Evolutionary conservation across 2,797 vertebrate genomes (phyloP).

Genomic region (Notoglanidium macrostoma): DNA sequence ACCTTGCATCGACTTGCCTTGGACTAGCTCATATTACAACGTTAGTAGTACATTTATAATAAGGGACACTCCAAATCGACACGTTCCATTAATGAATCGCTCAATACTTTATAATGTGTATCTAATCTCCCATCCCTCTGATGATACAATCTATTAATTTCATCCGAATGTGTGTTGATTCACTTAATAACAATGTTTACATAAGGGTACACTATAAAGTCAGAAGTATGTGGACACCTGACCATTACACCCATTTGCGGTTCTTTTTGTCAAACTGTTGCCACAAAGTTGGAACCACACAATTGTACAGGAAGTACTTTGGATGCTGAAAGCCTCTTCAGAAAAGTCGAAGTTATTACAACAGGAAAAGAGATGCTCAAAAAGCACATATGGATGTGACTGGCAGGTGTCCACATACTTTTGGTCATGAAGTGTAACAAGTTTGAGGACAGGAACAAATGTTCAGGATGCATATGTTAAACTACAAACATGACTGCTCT

Average conservation of each 20-base stretch:
- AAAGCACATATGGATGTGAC: not conserved
- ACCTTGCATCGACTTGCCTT: not conserved
- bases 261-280: not conserved
- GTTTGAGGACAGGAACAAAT: not conserved
- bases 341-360: not conserved
- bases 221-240: not conserved
- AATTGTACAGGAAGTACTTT: not conserved
- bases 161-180: not conserved
- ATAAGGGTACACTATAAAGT: not conserved
- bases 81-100: not conserved
- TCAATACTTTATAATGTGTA: not conserved
- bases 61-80: not conserved
- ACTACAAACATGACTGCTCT: not conserved
- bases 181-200: not conserved
- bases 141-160: not conserved
- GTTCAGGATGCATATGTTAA: too few relatives aligned
- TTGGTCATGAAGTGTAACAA: not conserved
- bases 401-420: not conserved
- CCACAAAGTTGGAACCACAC: not conserved
- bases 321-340: not conserved
- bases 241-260: not conserved
- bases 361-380: not conserved
- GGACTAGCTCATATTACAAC: not conserved
- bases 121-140: not conserved
- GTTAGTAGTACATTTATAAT: not conserved